Evolutionary conservation across 2,888 invertebrate genomes (phyloP).

Genomic region (Smittia sp.): DNA sequence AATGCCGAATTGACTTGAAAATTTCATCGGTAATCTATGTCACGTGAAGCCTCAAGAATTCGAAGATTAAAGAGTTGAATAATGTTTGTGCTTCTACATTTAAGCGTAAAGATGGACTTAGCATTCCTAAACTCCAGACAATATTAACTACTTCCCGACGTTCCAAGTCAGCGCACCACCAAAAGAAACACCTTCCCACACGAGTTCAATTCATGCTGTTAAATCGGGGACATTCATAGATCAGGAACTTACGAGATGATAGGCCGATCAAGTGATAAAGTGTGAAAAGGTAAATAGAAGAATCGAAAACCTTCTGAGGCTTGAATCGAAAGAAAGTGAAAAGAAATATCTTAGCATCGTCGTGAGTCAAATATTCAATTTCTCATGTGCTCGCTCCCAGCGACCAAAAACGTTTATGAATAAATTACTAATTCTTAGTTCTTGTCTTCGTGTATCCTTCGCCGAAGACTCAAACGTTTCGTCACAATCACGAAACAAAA

Average conservation of each 20-base stretch:
- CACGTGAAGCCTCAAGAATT: no score
- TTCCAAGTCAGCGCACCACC: no score
- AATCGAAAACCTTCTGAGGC: background rate
- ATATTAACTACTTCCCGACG: no score
- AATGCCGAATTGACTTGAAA: no score
- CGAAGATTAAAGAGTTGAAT: no score
- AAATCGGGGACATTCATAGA: background rate
- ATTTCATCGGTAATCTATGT: no score
- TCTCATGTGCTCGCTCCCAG: background rate
- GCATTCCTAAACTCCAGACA: no score
- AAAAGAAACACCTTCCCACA: background rate
- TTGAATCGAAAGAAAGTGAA: constrained; percentile 7
- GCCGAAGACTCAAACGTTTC: background rate
- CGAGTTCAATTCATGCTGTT: background rate
- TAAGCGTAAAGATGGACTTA: no score
- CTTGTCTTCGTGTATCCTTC: background rate
- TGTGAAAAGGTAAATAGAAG: constrained; percentile 5
- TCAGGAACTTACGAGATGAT: background rate
- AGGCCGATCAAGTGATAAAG: constrained; percentile 2
- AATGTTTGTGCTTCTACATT: no score
- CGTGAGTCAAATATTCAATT: background rate
- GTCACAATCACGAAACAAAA: no score
- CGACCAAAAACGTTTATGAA: background rate
- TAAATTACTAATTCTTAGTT: background rate
- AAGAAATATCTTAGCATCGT: background rate